Percentiles rank a stretch among this genome's conserved stretches.
phyloP scores from a whole-genome alignment of 2,888 invertebrate species.

The Cryptops parisi region DNA sequence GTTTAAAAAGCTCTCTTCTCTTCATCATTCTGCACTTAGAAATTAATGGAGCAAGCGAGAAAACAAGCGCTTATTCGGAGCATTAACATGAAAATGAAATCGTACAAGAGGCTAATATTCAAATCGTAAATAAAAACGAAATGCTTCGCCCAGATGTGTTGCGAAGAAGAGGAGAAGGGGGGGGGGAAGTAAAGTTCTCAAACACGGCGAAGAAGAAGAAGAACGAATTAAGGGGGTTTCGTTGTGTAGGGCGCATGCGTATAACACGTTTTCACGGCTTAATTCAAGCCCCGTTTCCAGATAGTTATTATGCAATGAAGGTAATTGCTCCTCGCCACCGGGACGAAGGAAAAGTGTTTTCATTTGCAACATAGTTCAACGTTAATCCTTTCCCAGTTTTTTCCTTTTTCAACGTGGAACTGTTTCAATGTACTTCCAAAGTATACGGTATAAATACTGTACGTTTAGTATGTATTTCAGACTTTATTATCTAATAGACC shows the following conservation, averaged over 20 bases:
- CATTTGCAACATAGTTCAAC: no score
- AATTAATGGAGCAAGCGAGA: no score
- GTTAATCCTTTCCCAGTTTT: no score
- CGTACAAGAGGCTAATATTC: constrained; percentile 12
- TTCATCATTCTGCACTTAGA: no score
- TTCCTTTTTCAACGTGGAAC: no score
- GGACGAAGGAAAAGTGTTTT: not conserved
- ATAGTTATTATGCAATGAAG: constrained; percentile 14
- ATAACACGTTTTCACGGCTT: constrained; percentile 12
- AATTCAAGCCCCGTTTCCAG: constrained; percentile 10
- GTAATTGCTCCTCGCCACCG: constrained; percentile 9
- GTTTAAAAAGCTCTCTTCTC: no score
- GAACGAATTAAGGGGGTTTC: not conserved
- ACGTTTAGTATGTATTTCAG: no score
- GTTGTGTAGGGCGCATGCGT: not conserved
- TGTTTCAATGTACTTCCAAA: no score
- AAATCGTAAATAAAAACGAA: constrained; percentile 13
- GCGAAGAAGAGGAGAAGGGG: no score
- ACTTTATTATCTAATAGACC: no score
- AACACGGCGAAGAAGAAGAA: constrained; percentile 6
- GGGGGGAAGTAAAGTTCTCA: constrained; percentile 8
- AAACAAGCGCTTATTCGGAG: not conserved
- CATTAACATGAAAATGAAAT: constrained; percentile 13
- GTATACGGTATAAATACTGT: no score
- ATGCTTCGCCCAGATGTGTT: constrained; percentile 11